Base-by-base conservation (phyloP, 2,888 invertebrate genomes). In the Troglohyphantes excavatus region DNA sequence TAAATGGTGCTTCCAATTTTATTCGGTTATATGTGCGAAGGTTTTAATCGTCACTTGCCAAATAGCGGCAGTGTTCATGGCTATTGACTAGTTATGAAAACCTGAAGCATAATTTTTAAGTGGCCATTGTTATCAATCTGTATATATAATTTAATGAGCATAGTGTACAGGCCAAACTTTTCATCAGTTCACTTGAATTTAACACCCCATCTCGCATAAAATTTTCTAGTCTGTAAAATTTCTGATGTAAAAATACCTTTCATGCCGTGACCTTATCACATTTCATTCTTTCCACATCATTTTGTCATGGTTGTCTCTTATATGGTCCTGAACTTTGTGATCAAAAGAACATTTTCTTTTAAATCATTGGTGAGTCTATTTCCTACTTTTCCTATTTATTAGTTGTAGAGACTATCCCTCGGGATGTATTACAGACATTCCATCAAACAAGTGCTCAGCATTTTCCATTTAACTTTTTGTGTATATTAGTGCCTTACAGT, bases 181-280 rank as follows among this genome's bases (percentile, higher is more conserved):
- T 90, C 89, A 84, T 90, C 89, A 70, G 76, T 78, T 90, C 89
- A 90, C 70, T 72, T 70, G 83, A 87, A 79, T 79, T 89, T 21
- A 79, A 76, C 90, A 90, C 90, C 90, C 90, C 90, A 90, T 90
- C 90, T 85, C 85, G 90, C 90, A 90, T 90, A 75, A 67, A 79
- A 81, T 61, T 78, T 81, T 90, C 90, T 90, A 90, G 90, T 90
- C 90, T 90, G 1, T 7, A 78, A 68, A 86, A 72, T 29, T 72
- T 43, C 46, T 65, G 67, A 63, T 86, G 70, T 39, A 75, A 67
- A 75, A 75, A 88, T 82, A 73, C 73, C 73, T 75, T 27, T 73
- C 73, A 43, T 78, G 61, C 43, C 82, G 61, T 70, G 21, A 21
- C 73, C 63, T 39, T 63, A 43, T 63, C 43, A 73, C 17, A 17